A percentile compares a stretch with the other conserved stretches of the same genome.
phyloP scores from a whole-genome alignment of 2,113 vertebrate species.

The Montifringilla adamsi region DNA sequence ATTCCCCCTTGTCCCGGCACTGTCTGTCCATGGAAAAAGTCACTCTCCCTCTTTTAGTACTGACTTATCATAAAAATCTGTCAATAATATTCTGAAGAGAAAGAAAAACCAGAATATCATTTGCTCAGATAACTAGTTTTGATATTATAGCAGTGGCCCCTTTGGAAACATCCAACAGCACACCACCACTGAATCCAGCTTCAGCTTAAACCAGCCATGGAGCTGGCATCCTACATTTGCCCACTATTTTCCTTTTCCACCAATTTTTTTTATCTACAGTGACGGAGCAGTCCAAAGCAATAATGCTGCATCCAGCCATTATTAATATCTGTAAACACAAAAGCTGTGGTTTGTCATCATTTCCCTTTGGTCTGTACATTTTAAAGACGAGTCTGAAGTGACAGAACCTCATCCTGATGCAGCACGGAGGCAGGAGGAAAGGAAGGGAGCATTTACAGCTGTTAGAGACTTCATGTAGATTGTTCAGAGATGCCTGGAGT shows the following conservation, averaged over 20 bases:
- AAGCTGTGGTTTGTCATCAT: background rate
- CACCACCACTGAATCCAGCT: background rate
- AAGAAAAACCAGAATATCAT: background rate
- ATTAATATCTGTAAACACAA: background rate
- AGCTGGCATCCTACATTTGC: background rate
- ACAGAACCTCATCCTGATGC: background rate
- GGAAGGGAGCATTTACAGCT: conserved; percentile 7
- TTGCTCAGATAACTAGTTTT: background rate
- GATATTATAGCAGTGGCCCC: background rate
- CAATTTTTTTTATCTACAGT: background rate
- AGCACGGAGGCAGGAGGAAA: background rate
- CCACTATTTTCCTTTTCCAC: background rate
- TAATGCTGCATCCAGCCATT: background rate
- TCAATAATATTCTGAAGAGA: background rate
- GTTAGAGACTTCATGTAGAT: background rate
- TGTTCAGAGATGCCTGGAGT: conserved; percentile 12
- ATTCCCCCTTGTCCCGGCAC: background rate
- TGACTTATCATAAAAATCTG: background rate
- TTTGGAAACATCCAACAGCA: no score
- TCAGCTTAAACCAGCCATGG: background rate
- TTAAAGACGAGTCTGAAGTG: background rate
- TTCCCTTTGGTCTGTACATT: background rate
- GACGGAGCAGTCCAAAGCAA: background rate
- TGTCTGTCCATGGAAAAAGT: background rate
- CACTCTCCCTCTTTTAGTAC: background rate